A percentile compares a stretch with the other conserved stretches of the same genome.
Conservation (phyloP, 2,888 invertebrate species). For the Monochamus alternatus region DNA sequence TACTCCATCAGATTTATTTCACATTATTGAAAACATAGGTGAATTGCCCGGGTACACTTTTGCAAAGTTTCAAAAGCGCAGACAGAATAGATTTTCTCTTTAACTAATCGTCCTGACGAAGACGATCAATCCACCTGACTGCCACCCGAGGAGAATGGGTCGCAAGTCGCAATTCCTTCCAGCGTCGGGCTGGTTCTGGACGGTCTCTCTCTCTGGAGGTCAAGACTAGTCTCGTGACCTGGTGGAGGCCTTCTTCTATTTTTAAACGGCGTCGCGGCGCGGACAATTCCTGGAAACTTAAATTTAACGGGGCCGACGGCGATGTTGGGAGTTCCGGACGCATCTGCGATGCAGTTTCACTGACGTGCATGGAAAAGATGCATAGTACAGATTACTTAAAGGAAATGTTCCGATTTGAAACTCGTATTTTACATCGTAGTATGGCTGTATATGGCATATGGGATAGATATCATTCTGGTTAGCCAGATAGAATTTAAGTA, state of each 20-base stretch:
- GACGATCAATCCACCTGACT: background rate
- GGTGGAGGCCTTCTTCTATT: constrained; percentile 18
- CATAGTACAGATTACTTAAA: too few species aligned
- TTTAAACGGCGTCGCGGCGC: constrained; percentile 13
- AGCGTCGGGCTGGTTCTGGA: constrained; percentile 4
- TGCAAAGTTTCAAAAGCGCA: background rate
- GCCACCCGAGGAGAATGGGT: background rate
- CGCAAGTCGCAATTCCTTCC: background rate
- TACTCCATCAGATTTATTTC: too few species aligned
- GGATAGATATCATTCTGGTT: too few species aligned
- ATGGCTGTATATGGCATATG: too few species aligned
- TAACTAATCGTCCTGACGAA: background rate
- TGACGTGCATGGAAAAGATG: too few species aligned
- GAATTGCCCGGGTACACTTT: too few species aligned
- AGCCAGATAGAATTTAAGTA: too few species aligned
- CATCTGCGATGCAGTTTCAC: background rate
- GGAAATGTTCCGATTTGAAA: too few species aligned
- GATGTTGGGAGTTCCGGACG: too few species aligned
- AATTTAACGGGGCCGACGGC: background rate
- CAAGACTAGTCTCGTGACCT: constrained; percentile 15
- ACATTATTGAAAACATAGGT: too few species aligned
- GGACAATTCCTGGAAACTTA: background rate
- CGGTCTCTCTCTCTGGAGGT: background rate
- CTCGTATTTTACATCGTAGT: too few species aligned
- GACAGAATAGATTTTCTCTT: background rate